Evolutionary conservation across 2,888 invertebrate genomes (phyloP), one percentile per base, ranked within the genome.

Genomic region (Empis livida): DNA sequence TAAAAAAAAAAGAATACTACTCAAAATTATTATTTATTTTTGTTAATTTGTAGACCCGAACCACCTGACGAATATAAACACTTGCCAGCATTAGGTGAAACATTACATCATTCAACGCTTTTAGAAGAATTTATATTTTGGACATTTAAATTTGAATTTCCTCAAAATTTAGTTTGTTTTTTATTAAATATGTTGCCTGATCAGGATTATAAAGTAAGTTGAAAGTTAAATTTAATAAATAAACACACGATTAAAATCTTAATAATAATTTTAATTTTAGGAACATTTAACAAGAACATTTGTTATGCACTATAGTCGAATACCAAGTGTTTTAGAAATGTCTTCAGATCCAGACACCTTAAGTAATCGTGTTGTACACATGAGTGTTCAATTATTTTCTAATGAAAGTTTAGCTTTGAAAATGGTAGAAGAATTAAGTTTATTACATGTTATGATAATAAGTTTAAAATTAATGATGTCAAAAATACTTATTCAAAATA

Each of bases 101-200:
- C 81, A 30, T 72, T 93, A 37, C 77, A 80, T 31, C 92, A 94
- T 69, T 79, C 78, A 57, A 91, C 89, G 0, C 79, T 94, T 53
- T 73, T 94, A 16, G 95, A 96, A 67, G 97, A 97, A 73, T 78
- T 97, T 55, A 89, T 96, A 57, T 96, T 97, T 73, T 97, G 97
- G 96, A 93, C 92, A 17, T 92, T 96, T 51, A 90, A 90, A 65
- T 93, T 88, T 68, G 94, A 96, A 70, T 97, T 96, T 72, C 96
- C 96, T 1, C 94, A 96, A 71, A 93, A 92, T 64, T 79, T 97
- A 48, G 95, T 96, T 45, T 96, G 95, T 62, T 80, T 96, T 55
- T 71, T 97, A 51, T 77, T 97, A 46, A 93, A 94, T 64, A 88
- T 97, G 84, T 73, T 97, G 59, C 95, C 95, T 3, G 93, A 95